Base-by-base conservation (phyloP, 2,113 vertebrate genomes). In the Takifugu bimaculatus region DNA sequence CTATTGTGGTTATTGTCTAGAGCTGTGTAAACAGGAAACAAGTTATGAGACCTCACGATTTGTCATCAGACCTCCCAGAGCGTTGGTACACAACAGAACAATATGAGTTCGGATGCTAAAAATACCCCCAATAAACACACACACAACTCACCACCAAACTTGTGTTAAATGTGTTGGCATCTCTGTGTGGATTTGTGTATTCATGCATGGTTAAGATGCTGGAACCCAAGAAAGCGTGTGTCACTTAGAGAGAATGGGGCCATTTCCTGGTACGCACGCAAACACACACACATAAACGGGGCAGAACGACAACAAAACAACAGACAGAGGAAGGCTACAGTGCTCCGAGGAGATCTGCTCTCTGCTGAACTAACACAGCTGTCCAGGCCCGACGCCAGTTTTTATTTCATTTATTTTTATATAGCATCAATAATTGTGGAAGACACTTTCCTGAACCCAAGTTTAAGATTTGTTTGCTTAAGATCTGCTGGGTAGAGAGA, bases 21-120 rank as follows among this genome's bases (percentile, higher is more conserved):
- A 65, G 54, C 67, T 67, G 59, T 59, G 78, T 89, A 87, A 87
- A 85, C 83, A 86, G 88, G 86, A 88, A 87, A 49, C 54, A 60
- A 64, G 70, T 70, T 15, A 53, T 67, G 26, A 74, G 74, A 82
- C 72, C 61, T 59, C 32, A 4, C n/a, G 47, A 74, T 74, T 79
- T 42, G 65, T 85, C 86, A 81, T 70, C 70, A 50, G 77, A 80
- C 81, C 77, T 80, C 75, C 75, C 77, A 79, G 66, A 67, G 76
- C 53, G 65, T 67, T 26, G 5, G 67, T 62, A 53, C 55, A 67
- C 60, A 54, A n/a, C 28, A 72, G 54, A 85, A 86, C 80, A 88
- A 81, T 85, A 58, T 14, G 1, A 64, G 26, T 53, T 35, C 28
- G 59, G 53, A 65, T 52, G 60, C 76, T 84, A 82, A 86, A 80